These are phyloP conservation scores for Nephrotoma guestfalica DNA, from an alignment of 2,888 invertebrate species.

Conservation along the genomic window DNA sequence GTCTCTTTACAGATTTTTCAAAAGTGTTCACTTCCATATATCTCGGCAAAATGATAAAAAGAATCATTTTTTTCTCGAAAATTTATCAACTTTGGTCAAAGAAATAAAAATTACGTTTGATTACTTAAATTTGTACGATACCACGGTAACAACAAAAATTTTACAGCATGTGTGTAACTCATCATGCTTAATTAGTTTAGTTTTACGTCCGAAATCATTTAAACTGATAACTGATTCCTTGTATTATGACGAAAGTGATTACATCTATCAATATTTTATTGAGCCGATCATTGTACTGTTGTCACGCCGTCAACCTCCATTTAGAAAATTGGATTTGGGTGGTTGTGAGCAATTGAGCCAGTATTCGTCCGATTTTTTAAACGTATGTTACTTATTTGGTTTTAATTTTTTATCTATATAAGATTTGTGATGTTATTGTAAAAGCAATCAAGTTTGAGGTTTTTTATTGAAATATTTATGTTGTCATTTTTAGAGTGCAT, in stretches of 20 bases:
- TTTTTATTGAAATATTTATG: not conserved
- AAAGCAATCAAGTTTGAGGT: not conserved
- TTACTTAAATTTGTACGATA: constrained; percentile 27
- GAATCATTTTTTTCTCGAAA: constrained; percentile 27
- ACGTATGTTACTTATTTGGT: constrained; percentile 9
- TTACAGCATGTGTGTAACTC: constrained; percentile 26
- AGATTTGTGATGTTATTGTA: not conserved
- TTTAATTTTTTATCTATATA: not conserved
- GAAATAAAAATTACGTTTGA: constrained; percentile 29
- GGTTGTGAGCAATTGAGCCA: constrained; percentile 29
- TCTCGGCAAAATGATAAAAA: constrained; percentile 27
- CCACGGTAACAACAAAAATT: constrained; percentile 27
- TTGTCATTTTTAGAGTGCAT: constrained; percentile 17
- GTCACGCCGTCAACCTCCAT: constrained; percentile 23
- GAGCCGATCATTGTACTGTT: constrained; percentile 28
- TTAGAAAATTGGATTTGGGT: constrained; percentile 28
- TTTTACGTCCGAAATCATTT: not conserved
- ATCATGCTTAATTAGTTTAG: constrained; percentile 25
- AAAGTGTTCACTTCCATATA: constrained; percentile 27
- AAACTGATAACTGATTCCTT: constrained; percentile 22
- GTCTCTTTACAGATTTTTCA: constrained; percentile 25
- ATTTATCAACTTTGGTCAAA: constrained; percentile 24
- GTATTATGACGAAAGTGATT: constrained; percentile 24
- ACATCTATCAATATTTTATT: constrained; percentile 31
- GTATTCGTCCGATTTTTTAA: constrained; percentile 27